Conservation (phyloP, 2,113 vertebrate species). For the Cacatua alba region DNA sequence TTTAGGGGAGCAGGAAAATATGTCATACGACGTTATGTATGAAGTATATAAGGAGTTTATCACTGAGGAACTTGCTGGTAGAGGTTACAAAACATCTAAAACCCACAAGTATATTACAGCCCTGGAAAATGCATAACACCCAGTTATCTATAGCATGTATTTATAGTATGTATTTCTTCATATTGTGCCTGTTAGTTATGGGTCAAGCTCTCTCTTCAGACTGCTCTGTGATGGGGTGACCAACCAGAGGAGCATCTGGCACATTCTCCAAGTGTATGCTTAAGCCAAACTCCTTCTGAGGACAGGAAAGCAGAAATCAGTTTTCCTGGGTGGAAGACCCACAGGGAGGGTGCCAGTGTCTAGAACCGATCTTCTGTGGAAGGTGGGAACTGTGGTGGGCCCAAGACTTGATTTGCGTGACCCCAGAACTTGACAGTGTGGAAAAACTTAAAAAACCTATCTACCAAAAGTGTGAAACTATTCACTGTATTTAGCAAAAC, state of each 20-base stretch:
- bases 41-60: background rate
- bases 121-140: background rate
- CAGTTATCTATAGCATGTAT: background rate
- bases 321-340: background rate
- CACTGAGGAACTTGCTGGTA: background rate
- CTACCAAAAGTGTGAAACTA: background rate
- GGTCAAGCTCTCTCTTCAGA: background rate
- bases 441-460: accelerated
- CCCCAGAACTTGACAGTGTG: background rate
- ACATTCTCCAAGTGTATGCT: background rate
- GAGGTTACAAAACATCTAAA: background rate
- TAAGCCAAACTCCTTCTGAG: background rate
- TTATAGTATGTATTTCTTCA: background rate
- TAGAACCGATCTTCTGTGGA: background rate
- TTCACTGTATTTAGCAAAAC: background rate
- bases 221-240: background rate
- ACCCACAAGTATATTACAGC: background rate
- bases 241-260: background rate
- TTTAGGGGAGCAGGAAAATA: background rate
- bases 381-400: background rate
- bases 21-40: accelerated
- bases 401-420: background rate
- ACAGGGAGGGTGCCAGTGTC: background rate
- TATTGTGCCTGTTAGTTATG: background rate
- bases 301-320: background rate